phyloP scores from a whole-genome alignment of 2,888 invertebrate genomes.

The Drosophila peninsularis region DNA sequence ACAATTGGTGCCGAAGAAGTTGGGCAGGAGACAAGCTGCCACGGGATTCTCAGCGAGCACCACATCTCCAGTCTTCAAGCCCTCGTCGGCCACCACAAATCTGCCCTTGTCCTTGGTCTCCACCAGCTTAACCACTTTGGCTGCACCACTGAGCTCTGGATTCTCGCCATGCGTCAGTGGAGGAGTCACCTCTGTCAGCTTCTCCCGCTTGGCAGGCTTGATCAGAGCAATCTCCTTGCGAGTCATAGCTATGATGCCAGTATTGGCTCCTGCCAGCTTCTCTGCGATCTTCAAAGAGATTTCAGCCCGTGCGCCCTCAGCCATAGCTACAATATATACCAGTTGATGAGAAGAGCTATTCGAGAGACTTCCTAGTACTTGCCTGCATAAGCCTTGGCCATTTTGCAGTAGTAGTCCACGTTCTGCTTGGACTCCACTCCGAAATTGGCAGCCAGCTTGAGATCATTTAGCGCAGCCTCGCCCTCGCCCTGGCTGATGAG shows the following conservation, averaged over 20 bases:
- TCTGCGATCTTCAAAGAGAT: constrained; percentile 88
- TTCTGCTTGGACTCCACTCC: constrained; percentile 87
- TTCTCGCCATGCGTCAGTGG: constrained; percentile 86
- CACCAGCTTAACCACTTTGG: constrained; percentile 87
- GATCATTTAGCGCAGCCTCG: constrained; percentile 88
- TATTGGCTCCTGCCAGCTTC: constrained; percentile 86
- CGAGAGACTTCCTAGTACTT: not conserved
- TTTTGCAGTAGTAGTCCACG: constrained; percentile 88
- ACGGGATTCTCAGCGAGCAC: constrained; percentile 90
- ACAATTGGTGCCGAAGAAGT: constrained; percentile 91
- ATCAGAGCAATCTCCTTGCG: constrained; percentile 85
- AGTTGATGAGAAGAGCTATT: no score
- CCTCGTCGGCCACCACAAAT: constrained; percentile 88
- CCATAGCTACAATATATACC: constrained; percentile 85
- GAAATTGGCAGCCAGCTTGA: constrained; percentile 88
- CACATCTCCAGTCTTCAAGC: constrained; percentile 88
- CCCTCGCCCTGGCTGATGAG: constrained; percentile 87
- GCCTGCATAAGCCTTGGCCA: constrained; percentile 88
- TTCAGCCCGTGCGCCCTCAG: constrained; percentile 87
- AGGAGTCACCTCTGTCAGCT: constrained; percentile 53
- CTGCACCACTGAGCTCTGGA: constrained; percentile 86
- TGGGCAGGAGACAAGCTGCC: constrained; percentile 90
- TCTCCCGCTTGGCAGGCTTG: constrained; percentile 44
- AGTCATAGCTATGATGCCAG: constrained; percentile 84
- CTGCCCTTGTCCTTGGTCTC: constrained; percentile 88